Evolutionary conservation across 2,113 vertebrate species (phyloP), one percentile per base, ranked within the genome.

Genomic region (Mormyrus lacerda): DNA sequence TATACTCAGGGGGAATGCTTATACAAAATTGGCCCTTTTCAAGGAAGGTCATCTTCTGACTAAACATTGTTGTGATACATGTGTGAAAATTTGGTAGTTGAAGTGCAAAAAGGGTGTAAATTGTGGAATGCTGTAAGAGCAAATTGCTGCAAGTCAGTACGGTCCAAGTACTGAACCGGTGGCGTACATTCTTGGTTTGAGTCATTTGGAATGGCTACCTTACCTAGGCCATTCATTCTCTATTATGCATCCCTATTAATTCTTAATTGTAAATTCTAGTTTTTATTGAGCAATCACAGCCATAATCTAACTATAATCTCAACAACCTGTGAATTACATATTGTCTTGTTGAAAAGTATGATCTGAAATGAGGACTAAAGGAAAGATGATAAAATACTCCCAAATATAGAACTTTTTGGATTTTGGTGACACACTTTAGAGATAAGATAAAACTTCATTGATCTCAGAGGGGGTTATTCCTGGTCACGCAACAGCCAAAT

Each of bases 71-170:
- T 42, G 39, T 84, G 82, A 84, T 44, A 48, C 42, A 84, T 45
- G 82, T 47, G 82, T 84, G 82, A 84, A 84, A n/a, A 84, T 24
- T 21, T 42, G 39, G 39, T 47, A 42, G 82, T 24, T 10, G 45
- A 42, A 42, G 44, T 84, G 82, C 82, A 84, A 84, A 84, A 84
- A 47, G 82, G 82, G 82, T 84, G 82, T 47, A 47, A 84, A 84
- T 47, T 84, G 82, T 47, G 24, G 44, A 84, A 84, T 84, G 44
- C 42, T 11, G 44, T 47, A 84, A 47, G 82, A n/a, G 82, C 44
- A 84, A 47, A 84, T 84, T 84, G 82, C 82, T 84, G 82, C 44
- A n/a, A 84, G 82, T 84, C 44, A 47, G 44, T 24, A 44, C 21
- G 44, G 9, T 82, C 15, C 42, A 44, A 82, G 35, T 21, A 82